Evolutionary conservation across 2,888 invertebrate species (phyloP).

Genomic region (Mechanitis messenoides): DNA sequence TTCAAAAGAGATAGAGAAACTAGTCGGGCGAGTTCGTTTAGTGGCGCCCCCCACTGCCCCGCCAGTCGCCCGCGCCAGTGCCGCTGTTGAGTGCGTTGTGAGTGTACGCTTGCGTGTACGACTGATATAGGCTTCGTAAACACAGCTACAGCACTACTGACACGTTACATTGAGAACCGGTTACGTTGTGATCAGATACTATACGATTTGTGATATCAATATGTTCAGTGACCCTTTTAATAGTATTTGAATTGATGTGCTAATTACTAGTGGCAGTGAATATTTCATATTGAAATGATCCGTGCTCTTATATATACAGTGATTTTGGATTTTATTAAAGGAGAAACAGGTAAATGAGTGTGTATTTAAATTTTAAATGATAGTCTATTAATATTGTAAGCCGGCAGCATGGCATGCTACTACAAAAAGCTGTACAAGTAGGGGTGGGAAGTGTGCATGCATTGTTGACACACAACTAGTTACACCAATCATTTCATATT

Average conservation of each 20-base stretch:
- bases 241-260: constrained; percentile 41
- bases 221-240: constrained; percentile 49
- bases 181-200: constrained; percentile 53
- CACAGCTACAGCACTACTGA: constrained; percentile 47
- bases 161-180: constrained; percentile 64
- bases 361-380: constrained; percentile 38
- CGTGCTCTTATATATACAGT: constrained; percentile 40
- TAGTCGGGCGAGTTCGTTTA: constrained; percentile 60
- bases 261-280: constrained; percentile 39
- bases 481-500: constrained; percentile 39
- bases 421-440: constrained; percentile 55
- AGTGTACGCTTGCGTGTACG: constrained; percentile 41
- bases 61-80: constrained; percentile 52
- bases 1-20: constrained; percentile 57
- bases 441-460: constrained; percentile 61
- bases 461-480: constrained; percentile 60
- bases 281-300: constrained; percentile 44
- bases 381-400: constrained; percentile 36
- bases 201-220: constrained; percentile 50
- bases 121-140: constrained; percentile 36
- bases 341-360: constrained; percentile 50
- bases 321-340: constrained; percentile 53
- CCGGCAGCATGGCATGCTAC: constrained; percentile 36
- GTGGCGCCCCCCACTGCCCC: constrained; percentile 50
- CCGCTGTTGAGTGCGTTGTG: constrained; percentile 55